These are phyloP conservation scores for Himalopsyche kuldschensis DNA, from an alignment of 2,888 invertebrate genomes.

Conservation along the genomic window DNA sequence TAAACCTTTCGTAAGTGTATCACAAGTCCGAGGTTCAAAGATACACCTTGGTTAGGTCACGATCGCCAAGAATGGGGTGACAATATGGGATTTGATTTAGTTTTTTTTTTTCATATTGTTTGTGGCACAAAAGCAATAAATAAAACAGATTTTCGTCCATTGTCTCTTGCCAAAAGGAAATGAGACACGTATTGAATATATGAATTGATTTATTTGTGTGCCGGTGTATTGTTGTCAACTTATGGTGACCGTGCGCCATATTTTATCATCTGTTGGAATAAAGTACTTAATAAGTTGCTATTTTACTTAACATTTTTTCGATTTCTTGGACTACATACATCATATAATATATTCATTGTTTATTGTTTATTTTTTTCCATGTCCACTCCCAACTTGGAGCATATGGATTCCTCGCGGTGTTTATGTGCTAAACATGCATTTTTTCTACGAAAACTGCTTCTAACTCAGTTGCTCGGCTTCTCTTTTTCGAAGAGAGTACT, in stretches of 20 bases:
- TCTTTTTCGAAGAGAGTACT: too few species aligned
- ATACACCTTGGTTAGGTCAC: neutral
- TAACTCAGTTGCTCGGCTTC: too few species aligned
- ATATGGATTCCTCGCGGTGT: too few species aligned
- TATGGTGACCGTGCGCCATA: conserved; percentile 20
- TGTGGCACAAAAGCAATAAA: conserved; percentile 30
- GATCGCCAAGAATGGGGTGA: neutral
- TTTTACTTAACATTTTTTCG: neutral
- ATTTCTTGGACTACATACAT: too few species aligned
- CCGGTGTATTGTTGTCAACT: conserved; percentile 6
- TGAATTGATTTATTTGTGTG: conserved; percentile 30
- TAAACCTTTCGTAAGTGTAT: neutral
- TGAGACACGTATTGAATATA: conserved; percentile 28
- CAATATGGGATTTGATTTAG: conserved; percentile 20
- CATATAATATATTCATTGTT: too few species aligned
- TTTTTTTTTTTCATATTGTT: conserved; percentile 11
- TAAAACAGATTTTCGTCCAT: conserved; percentile 27
- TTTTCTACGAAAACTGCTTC: too few species aligned
- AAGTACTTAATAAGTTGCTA: neutral
- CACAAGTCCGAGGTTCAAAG: neutral
- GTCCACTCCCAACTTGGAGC: too few species aligned
- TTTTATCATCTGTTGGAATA: neutral
- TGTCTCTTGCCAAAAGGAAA: conserved; percentile 31
- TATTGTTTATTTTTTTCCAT: too few species aligned
- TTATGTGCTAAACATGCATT: too few species aligned